Evolutionary conservation across 2,113 vertebrate genomes (phyloP).

Genomic region (Peromyscus californicus): DNA sequence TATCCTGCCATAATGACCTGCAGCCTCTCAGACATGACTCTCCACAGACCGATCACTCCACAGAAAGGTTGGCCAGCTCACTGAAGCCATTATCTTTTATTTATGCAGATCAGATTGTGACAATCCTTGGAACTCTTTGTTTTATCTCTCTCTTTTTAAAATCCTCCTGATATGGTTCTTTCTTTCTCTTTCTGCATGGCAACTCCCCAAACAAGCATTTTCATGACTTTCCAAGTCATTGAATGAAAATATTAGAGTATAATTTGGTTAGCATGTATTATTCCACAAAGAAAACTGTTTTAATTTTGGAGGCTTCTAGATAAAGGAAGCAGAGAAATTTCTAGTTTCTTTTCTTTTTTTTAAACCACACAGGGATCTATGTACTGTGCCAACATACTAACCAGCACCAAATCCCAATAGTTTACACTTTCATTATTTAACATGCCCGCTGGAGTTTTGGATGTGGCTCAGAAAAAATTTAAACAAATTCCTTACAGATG

Average conservation of each 20-base stretch:
- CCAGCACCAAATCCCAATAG: slow-evolving; percentile 56
- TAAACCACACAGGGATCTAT: slow-evolving; percentile 43
- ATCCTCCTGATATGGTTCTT: slow-evolving; percentile 54
- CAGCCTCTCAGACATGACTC: slow-evolving; percentile 80
- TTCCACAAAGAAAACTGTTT: slow-evolving; percentile 78
- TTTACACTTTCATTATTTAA: slow-evolving; percentile 75
- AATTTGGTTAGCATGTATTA: slow-evolving; percentile 81
- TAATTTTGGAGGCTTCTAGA: slow-evolving; percentile 79
- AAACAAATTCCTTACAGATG: slow-evolving; percentile 61
- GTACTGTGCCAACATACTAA: slow-evolving; percentile 56
- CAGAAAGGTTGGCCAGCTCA: slow-evolving; percentile 76
- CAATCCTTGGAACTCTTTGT: slow-evolving; percentile 78
- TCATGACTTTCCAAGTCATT: slow-evolving; percentile 75
- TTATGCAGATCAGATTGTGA: slow-evolving; percentile 84
- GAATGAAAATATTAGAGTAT: slow-evolving; percentile 79
- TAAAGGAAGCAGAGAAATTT: slow-evolving; percentile 66
- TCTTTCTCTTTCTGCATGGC: slow-evolving; percentile 69
- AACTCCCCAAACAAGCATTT: slow-evolving; percentile 81
- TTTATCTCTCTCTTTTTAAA: slow-evolving; percentile 53
- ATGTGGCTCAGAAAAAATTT: slow-evolving; percentile 65
- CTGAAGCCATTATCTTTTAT: slow-evolving; percentile 81
- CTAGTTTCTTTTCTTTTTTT: slow-evolving; percentile 61
- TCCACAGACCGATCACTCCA: slow-evolving; percentile 80
- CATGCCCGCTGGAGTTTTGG: slow-evolving; percentile 70
- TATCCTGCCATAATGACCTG: slow-evolving; percentile 81